Percentiles rank a stretch among this genome's conserved stretches.
phyloP scores from a whole-genome alignment of 2,888 invertebrate species.

The Periphyllus acericola region DNA sequence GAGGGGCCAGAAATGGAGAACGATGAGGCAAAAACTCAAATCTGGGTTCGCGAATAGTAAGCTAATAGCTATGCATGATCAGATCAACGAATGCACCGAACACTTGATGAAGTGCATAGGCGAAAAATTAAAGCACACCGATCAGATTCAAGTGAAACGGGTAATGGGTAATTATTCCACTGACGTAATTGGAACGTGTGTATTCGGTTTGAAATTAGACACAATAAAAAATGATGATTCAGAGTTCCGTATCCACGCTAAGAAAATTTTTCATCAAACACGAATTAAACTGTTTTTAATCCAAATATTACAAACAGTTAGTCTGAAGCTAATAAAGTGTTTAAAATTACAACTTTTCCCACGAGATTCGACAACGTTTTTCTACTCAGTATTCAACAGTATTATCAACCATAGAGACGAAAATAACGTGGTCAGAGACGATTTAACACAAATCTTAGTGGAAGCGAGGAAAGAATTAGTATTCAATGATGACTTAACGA shows the following conservation, averaged over 20 bases:
- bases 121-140: not conserved
- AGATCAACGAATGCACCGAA: constrained; percentile 48
- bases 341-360: not conserved
- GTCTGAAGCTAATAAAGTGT: not conserved
- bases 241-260: constrained; percentile 66
- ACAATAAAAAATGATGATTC: constrained; percentile 67
- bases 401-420: not conserved
- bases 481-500: not conserved
- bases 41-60: constrained; percentile 68
- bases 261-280: not conserved
- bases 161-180: constrained; percentile 69
- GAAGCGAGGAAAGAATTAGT: constrained; percentile 26
- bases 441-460: not conserved
- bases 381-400: not conserved
- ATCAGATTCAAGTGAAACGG: constrained; percentile 31
- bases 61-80: constrained; percentile 65
- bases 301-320: not conserved
- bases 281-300: not conserved
- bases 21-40: constrained; percentile 67
- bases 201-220: constrained; percentile 69
- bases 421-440: not conserved
- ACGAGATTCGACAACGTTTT: not conserved
- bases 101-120: not conserved
- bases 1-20: constrained; percentile 67
- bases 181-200: constrained; percentile 69